phyloP scores from a whole-genome alignment of 2,113 vertebrate species.

The Arizona elegans region DNA sequence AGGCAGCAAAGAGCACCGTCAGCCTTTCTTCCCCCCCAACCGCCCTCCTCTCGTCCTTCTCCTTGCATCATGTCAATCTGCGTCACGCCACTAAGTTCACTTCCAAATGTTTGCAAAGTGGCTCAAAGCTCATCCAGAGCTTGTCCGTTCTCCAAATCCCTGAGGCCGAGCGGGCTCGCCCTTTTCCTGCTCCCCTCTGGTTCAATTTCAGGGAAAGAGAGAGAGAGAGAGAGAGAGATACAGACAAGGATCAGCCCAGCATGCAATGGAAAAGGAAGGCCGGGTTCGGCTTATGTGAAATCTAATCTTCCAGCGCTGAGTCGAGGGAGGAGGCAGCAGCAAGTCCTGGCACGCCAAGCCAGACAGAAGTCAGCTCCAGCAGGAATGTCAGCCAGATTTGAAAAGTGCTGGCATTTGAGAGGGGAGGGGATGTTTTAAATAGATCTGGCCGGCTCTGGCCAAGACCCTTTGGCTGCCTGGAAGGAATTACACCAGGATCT shows the following conservation, averaged over 20 bases:
- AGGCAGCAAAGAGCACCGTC: not conserved
- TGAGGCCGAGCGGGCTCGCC: constrained; percentile 44
- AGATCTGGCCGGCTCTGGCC: constrained; percentile 27
- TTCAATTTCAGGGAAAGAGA: not conserved
- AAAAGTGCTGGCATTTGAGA: constrained; percentile 28
- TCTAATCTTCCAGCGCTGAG: not conserved
- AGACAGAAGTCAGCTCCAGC: not conserved
- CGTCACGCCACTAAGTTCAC: not conserved
- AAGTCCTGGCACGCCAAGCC: constrained; percentile 24
- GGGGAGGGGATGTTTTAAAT: constrained; percentile 45
- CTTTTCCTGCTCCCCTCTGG: not conserved
- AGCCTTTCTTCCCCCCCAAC: not conserved
- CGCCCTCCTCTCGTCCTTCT: not conserved
- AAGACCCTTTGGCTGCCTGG: constrained; percentile 25
- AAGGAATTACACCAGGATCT: constrained; percentile 28
- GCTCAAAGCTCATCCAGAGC: not conserved
- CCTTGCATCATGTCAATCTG: not conserved
- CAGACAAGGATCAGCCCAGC: not conserved
- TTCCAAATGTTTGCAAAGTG: not conserved
- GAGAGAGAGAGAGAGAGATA: not conserved
- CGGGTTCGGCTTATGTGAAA: constrained; percentile 9
- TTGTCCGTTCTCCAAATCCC: not conserved
- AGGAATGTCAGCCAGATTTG: constrained; percentile 3
- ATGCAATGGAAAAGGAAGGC: not conserved
- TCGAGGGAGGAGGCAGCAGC: constrained; percentile 2